Base-by-base conservation (phyloP, 2,113 vertebrate species). In the Condylura cristata region DNA sequence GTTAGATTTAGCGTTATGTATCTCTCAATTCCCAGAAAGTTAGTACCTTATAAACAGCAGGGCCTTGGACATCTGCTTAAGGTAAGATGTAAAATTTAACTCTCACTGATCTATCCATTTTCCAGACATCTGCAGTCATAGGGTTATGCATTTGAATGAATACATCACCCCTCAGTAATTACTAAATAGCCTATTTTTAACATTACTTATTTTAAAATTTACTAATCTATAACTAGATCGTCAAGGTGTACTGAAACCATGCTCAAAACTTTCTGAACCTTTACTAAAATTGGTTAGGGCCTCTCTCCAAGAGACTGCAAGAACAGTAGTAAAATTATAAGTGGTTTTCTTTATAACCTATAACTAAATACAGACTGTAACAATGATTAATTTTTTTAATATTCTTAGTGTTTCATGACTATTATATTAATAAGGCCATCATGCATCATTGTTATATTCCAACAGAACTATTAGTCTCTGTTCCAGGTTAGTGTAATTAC, bases 361-460 rank as follows among this genome's bases (percentile, higher is more conserved):
- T 97, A 97, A 97, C 96, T 97, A 98, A 98, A 97, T 95, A 95
- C 96, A 96, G 96, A 95, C 90, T 87, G 48, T 91, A 97, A 92
- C 85, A 41, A 48, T 97, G 97, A 98, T 98, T 98, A 95, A 97
- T 97, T 97, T 97, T 96, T 97, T 95, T 96, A 98, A 98, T 98
- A 98, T 98, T 94, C 91, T 96, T 94, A 93, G 93, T 96, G 96
- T 96, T 98, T 97, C 95, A 96, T 86, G 95, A 95, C 97, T 94
- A 95, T 20, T 2, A 91, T 97, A 98, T 97, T 98, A 97, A 98
- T 87, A 97, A 97, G 93, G 92, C 96, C 97, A 98, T 98, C 97
- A 96, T 95, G 96, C 93, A 97, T 97, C 98, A 97, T 86, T 85
- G 83, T 82, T 97, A 96, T 97, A 90, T 78, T 98, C 80, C 96